Evolutionary conservation across 2,888 invertebrate species (phyloP).

Genomic region (Sarcophaga caerulescens): DNA sequence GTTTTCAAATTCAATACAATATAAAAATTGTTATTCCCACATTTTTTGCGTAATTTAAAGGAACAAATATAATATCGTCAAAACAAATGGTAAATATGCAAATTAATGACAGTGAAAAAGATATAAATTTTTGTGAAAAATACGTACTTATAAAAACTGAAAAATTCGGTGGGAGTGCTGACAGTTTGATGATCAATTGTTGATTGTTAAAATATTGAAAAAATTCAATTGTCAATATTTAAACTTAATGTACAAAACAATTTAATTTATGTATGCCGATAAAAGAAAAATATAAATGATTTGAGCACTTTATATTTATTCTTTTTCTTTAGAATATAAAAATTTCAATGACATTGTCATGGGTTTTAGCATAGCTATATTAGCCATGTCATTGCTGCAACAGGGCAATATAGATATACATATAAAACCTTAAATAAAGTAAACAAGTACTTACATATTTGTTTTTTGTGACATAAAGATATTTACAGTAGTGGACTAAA

Average conservation of each 20-base stretch:
- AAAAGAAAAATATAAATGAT: not conserved
- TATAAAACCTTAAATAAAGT: too few species aligned
- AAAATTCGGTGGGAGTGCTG: not conserved
- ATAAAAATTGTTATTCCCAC: conserved; percentile 17
- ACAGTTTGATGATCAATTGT: not conserved
- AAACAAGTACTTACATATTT: too few species aligned
- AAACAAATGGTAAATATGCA: conserved; percentile 19
- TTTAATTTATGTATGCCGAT: not conserved
- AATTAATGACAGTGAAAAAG: conserved; percentile 26
- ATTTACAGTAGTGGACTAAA: too few species aligned
- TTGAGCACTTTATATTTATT: not conserved
- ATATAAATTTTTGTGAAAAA: not conserved
- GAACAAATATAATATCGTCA: not conserved
- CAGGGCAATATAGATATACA: too few species aligned
- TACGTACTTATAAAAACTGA: not conserved
- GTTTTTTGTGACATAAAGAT: too few species aligned
- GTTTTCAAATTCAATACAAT: conserved; percentile 25
- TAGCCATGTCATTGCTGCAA: too few species aligned
- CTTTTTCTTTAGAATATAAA: not conserved
- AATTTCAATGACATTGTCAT: not conserved
- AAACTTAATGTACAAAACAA: conserved; percentile 1
- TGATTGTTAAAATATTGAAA: not conserved
- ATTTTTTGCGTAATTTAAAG: conserved; percentile 37
- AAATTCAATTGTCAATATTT: conserved; percentile 34
- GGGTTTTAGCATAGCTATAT: too few species aligned